Evolutionary conservation across 2,797 vertebrate genomes (phyloP).

Genomic region (Monodelphis domestica): DNA sequence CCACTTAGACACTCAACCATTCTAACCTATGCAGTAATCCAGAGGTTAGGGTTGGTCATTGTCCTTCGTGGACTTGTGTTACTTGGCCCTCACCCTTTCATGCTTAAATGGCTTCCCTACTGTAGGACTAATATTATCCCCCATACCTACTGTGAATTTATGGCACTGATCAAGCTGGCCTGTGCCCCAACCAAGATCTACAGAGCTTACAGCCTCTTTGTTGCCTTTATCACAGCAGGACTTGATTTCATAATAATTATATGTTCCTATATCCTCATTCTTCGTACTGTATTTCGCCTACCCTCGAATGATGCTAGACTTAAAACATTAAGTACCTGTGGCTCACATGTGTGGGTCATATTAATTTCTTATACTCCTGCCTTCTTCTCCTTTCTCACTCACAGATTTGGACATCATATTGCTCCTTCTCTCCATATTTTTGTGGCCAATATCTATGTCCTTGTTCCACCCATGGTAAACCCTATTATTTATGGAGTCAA

Average conservation of each 20-base stretch:
- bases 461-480: conserved; percentile 60
- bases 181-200: conserved; percentile 56
- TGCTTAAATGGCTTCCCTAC: conserved; percentile 63
- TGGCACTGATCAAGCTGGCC: conserved; percentile 71
- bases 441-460: conserved; percentile 61
- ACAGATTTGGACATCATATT: conserved; percentile 69
- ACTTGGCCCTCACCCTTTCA: conserved; percentile 59
- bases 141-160: conserved; percentile 74
- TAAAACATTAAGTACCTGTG: conserved; percentile 70
- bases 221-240: conserved; percentile 65
- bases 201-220: conserved; percentile 60
- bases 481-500: conserved; percentile 67
- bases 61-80: conserved; percentile 48
- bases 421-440: conserved; percentile 62
- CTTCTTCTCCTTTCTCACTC: conserved; percentile 69
- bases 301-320: conserved; percentile 53
- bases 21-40: conserved; percentile 29
- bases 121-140: conserved; percentile 59
- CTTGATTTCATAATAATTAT: conserved; percentile 69
- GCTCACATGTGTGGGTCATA: conserved; percentile 72
- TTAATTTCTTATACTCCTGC: conserved; percentile 59
- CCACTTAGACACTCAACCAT: conserved; percentile 51
- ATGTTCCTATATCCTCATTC: conserved; percentile 67
- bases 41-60: conserved; percentile 31
- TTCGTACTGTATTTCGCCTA: conserved; percentile 65